Evolutionary conservation across 2,113 vertebrate genomes (phyloP).

Genomic region (Psilopsiagon aymara): DNA sequence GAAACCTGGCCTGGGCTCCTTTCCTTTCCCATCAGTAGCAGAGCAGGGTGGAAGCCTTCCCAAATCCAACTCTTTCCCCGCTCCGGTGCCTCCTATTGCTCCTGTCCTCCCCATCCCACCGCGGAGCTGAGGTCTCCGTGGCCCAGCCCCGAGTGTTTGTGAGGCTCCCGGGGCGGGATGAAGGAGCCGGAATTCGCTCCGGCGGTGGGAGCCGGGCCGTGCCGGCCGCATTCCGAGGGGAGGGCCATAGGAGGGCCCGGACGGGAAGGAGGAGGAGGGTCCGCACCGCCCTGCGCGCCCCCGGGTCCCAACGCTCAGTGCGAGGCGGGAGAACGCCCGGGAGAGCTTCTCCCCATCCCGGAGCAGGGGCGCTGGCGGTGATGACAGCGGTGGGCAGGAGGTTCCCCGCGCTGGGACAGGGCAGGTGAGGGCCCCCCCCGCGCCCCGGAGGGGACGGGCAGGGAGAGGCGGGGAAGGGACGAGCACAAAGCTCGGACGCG

Average conservation of each 20-base stretch:
- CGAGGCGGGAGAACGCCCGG: neutral
- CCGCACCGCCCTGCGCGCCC: neutral
- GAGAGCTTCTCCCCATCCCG: neutral
- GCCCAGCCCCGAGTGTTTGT: neutral
- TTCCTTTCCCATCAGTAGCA: too few species aligned
- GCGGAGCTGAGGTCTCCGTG: neutral
- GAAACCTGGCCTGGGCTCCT: too few species aligned
- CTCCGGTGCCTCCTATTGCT: neutral
- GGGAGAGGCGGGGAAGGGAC: neutral
- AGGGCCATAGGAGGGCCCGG: constrained; percentile 37
- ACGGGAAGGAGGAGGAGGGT: constrained; percentile 67
- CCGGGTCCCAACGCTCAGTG: constrained; percentile 25
- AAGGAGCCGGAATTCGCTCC: constrained; percentile 10
- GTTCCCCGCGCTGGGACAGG: constrained; percentile 59
- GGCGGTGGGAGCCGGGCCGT: neutral
- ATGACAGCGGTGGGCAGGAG: constrained; percentile 76
- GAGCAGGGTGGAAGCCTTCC: too few species aligned
- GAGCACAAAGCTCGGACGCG: neutral
- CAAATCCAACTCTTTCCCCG: neutral
- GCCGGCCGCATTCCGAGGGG: constrained; percentile 50
- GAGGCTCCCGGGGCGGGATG: neutral
- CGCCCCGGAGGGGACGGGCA: neutral
- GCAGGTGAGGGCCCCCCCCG: constrained; percentile 64
- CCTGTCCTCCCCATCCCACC: fast-evolving
- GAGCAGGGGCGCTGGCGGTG: neutral